phyloP scores from a whole-genome alignment of 2,888 invertebrate genomes.

The Drepana falcataria region DNA sequence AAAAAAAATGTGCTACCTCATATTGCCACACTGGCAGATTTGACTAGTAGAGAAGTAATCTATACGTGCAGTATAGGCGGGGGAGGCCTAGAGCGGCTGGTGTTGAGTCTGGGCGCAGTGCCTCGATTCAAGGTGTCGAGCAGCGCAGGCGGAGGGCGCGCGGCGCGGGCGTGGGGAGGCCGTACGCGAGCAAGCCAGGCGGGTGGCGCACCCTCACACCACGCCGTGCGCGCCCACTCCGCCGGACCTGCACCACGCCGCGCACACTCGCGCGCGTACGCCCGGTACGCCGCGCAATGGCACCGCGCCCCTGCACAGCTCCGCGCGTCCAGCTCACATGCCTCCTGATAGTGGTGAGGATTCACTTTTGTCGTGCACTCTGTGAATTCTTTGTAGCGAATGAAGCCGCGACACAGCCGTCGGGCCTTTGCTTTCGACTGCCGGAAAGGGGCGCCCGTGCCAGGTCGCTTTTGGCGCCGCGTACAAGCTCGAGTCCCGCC shows the following conservation, averaged over 20 bases:
- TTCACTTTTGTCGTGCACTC: constrained; percentile 89
- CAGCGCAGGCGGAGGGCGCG: constrained; percentile 24
- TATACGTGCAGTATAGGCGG: constrained; percentile 60
- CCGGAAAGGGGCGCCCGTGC: constrained; percentile 64
- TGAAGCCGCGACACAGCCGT: constrained; percentile 74
- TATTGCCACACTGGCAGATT: constrained; percentile 61
- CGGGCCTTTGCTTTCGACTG: constrained; percentile 67
- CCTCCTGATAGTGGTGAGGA: constrained; percentile 89
- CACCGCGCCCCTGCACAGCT: constrained; percentile 90
- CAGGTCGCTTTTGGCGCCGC: constrained; percentile 73
- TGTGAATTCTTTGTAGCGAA: constrained; percentile 80
- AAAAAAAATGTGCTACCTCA: constrained; percentile 39
- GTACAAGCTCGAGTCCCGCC: constrained; percentile 88
- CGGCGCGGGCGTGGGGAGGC: constrained; percentile 20
- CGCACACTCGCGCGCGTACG: constrained; percentile 92
- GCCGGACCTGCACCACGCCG: constrained; percentile 84
- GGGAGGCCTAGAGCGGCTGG: constrained; percentile 59
- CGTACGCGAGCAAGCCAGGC: constrained; percentile 54
- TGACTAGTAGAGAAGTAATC: constrained; percentile 64
- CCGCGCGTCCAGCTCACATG: constrained; percentile 92
- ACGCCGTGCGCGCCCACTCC: constrained; percentile 85
- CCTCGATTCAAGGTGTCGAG: constrained; percentile 24
- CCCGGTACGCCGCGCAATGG: constrained; percentile 93
- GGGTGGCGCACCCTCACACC: constrained; percentile 77
- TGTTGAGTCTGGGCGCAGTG: constrained; percentile 49